Conservation (phyloP, 2,113 vertebrate species). For the Brachypodius melanocephalos region DNA sequence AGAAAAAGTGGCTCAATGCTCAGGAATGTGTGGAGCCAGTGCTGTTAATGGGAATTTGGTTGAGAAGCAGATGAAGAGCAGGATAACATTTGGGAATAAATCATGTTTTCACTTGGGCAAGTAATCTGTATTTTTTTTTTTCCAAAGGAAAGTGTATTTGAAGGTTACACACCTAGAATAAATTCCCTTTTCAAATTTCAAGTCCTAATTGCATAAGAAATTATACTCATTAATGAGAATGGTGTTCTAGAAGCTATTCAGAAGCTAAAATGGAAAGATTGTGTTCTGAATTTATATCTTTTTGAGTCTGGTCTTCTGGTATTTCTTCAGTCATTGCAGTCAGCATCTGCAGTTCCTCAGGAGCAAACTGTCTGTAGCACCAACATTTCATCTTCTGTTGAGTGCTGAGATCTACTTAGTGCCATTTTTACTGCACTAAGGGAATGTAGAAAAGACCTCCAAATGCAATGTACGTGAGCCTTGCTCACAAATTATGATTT, state of each 20-base stretch:
- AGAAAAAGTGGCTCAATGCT: not conserved
- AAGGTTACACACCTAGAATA: not conserved
- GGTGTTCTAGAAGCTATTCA: not conserved
- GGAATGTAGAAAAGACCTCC: not conserved
- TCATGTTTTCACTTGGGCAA: not conserved
- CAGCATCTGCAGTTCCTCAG: not conserved
- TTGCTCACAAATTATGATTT: not conserved
- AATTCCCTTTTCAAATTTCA: not conserved
- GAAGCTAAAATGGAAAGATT: not conserved
- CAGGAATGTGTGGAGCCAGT: not conserved
- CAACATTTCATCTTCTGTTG: not conserved
- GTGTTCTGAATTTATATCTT: not conserved
- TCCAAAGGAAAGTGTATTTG: not conserved
- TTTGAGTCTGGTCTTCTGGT: not conserved
- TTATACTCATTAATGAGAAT: not conserved
- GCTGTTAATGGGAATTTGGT: not conserved
- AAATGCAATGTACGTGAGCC: not conserved
- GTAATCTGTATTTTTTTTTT: not conserved
- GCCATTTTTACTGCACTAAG: not conserved
- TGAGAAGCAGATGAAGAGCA: not conserved
- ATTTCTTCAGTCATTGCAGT: not conserved
- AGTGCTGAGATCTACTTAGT: not conserved
- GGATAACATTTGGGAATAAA: not conserved
- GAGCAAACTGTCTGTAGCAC: not conserved
- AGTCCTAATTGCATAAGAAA: not conserved